A percentile compares a stretch with the other conserved stretches of the same genome.
Conservation (phyloP, 1,140 invertebrate genomes). For the Dufourea novaeangliae region DNA sequence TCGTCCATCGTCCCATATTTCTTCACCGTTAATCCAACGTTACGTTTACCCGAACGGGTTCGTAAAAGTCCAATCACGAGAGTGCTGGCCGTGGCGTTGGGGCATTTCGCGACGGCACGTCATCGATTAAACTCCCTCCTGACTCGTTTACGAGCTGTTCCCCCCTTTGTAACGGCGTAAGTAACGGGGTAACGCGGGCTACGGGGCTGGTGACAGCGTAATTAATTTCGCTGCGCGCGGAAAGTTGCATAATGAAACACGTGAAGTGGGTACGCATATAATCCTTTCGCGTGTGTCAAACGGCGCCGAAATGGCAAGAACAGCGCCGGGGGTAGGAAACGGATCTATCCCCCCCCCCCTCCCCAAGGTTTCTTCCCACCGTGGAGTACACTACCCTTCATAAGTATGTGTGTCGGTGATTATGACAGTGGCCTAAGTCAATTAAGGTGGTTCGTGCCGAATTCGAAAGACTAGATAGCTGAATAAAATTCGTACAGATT, state of each 20-base stretch:
- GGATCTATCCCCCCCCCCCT: no score
- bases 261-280: slow-evolving; percentile 35
- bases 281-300: slow-evolving; percentile 60
- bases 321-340: slow-evolving; percentile 34
- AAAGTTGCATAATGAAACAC: slow-evolving; percentile 52
- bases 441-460: no score
- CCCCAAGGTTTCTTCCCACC: no score
- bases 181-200: slow-evolving; percentile 32
- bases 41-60: background rate
- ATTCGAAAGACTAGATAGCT: no score
- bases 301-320: slow-evolving; percentile 65
- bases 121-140: slow-evolving; percentile 41
- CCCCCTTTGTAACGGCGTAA: slow-evolving; percentile 35
- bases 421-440: no score
- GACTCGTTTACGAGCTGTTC: slow-evolving; percentile 28
- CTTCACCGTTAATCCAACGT: no score
- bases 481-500: no score
- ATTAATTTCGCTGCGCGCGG: slow-evolving; percentile 39
- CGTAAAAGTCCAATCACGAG: background rate
- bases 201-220: slow-evolving; percentile 29
- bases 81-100: background rate
- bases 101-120: slow-evolving; percentile 4
- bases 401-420: no score
- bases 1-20: no score
- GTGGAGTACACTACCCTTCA: no score